These are phyloP conservation scores for Pantala flavescens DNA, from an alignment of 1,140 invertebrate species.

Conservation along the genomic window DNA sequence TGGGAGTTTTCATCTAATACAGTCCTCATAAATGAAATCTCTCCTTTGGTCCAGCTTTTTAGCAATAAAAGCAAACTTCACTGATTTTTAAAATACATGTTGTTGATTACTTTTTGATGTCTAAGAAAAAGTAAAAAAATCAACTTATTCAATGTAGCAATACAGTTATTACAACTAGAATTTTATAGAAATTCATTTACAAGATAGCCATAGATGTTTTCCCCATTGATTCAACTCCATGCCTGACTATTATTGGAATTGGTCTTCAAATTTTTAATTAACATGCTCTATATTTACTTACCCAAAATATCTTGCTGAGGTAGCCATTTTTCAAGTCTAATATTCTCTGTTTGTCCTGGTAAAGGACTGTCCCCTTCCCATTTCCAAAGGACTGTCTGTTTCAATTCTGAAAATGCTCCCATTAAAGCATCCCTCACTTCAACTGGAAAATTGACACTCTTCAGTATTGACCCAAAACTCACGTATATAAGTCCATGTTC, in stretches of 20 bases:
- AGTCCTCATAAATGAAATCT: no score
- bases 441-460: constrained; percentile 10
- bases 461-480: constrained; percentile 23
- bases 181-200: neutral
- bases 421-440: neutral
- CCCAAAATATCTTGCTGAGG: constrained; percentile 57
- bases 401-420: neutral
- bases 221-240: no score
- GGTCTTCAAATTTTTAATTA: no score
- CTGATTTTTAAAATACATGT: no score
- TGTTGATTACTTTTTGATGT: no score
- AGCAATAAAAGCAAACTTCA: no score
- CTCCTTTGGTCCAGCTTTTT: no score
- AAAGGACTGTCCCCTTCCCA: constrained; percentile 28
- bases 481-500: constrained; percentile 18
- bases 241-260: neutral
- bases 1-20: neutral
- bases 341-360: constrained; percentile 39
- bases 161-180: no score
- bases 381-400: constrained; percentile 47
- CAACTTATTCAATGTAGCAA: no score
- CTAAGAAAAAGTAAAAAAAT: no score
- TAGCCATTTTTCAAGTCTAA: constrained; percentile 51
- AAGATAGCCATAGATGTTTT: neutral
- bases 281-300: constrained; percentile 19